Evolutionary conservation across 2,113 vertebrate species (phyloP), one percentile per base, ranked within the genome.

Genomic region (Machaerirhynchus nigripectus): DNA sequence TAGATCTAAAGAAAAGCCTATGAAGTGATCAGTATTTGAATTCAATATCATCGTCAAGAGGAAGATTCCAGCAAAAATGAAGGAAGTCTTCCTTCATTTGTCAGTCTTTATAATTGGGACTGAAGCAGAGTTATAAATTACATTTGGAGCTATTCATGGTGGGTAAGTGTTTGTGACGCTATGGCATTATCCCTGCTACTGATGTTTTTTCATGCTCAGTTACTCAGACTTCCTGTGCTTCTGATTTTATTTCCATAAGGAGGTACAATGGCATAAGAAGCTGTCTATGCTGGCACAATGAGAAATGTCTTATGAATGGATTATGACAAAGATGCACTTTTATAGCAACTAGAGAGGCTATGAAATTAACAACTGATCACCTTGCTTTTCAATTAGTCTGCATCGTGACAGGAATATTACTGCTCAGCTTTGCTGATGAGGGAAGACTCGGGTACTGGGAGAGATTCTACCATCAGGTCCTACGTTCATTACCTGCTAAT

Each of bases 211-310:
- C 31, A 49, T 68, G 64, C 28, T 88, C 15, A 5, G 46, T 95
- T 83, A 91, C 42, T 96, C 75, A 90, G 83, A 70, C 68, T 90
- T 92, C 68, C 56, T 90, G 73, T 86, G 67, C 56, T 84, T 56
- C 67, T 89, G 85, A 81, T 92, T 91, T 84, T 77, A 84, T 81
- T 81, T 86, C 68, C 44, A 28, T 50, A 22, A 35, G 64, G 79
- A 96, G 26, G 44, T 75, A 86, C 14, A 81, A 49, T 46, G 60
- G 60, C 68, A 55, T 77, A 77, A 74, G 79, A 69, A 71, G 15
- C 35, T 7, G 3, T 50, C 55, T 81, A 39, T 92, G 57, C 26
- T 94, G 46, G 56, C 1, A 10, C 65, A 74, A 49, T 88, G 75
- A 96, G 60, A 77, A 95, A 33, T 67, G 9, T 75, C 37, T 70